These are phyloP conservation scores for Pterocles orientalis DNA, from an alignment of 2,113 vertebrate genomes.

Conservation along the genomic window DNA sequence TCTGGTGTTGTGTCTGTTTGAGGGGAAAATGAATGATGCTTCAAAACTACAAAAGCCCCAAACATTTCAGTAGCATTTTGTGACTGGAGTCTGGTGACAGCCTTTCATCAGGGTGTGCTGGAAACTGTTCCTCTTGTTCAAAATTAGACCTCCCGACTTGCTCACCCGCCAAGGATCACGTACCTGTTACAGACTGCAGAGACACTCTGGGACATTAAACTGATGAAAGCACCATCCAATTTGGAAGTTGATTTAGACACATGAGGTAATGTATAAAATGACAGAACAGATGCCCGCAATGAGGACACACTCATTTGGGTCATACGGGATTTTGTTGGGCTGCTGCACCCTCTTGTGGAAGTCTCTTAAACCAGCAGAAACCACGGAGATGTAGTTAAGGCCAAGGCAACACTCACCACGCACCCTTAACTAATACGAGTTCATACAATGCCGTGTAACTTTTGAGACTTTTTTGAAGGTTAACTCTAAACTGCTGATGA, in stretches of 20 bases:
- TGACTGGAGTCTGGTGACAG: not conserved
- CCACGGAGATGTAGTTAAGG: not conserved
- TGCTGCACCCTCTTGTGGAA: conserved; percentile 49
- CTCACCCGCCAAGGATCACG: not conserved
- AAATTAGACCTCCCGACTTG: not conserved
- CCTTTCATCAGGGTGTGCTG: not conserved
- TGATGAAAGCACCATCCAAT: not conserved
- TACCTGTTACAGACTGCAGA: not conserved
- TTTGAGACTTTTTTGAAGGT: not conserved
- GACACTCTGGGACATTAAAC: not conserved
- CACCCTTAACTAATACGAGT: not conserved
- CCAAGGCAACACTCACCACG: not conserved
- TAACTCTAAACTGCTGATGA: not conserved
- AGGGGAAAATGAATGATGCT: not conserved
- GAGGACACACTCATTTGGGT: not conserved
- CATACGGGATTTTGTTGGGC: not conserved
- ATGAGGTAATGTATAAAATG: not conserved
- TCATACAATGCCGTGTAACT: not conserved
- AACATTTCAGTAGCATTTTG: not conserved
- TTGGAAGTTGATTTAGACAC: not conserved
- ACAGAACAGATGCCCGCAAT: rapidly evolving
- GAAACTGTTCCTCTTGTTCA: not conserved
- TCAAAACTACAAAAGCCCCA: not conserved
- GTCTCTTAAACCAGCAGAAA: not conserved
- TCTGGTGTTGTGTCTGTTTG: not conserved